phyloP scores from a whole-genome alignment of 2,113 vertebrate genomes.

The Azemiops feae region DNA sequence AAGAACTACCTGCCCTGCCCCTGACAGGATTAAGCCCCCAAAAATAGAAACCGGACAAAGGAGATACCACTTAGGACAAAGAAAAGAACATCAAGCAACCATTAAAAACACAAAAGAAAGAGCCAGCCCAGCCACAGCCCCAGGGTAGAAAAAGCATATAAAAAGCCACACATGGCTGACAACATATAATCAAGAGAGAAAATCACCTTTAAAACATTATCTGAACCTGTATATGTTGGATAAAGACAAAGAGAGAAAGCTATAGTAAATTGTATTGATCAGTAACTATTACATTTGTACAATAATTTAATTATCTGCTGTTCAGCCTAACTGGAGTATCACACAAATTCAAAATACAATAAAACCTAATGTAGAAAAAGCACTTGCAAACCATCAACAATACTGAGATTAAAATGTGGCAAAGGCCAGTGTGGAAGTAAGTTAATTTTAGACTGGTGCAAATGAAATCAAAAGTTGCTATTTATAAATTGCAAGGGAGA shows the following conservation, averaged over 20 bases:
- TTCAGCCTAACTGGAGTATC: background rate
- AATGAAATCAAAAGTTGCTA: background rate
- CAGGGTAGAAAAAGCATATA: too few species aligned
- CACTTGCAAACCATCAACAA: background rate
- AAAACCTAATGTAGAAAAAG: background rate
- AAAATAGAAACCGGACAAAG: too few species aligned
- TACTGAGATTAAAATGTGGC: background rate
- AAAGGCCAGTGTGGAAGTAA: background rate
- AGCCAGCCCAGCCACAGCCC: too few species aligned
- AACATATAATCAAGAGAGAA: background rate
- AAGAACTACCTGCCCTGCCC: too few species aligned
- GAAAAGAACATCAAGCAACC: too few species aligned
- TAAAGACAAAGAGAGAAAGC: background rate
- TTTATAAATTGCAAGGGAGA: background rate
- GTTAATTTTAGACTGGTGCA: background rate
- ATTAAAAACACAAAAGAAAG: too few species aligned
- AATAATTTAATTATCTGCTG: background rate
- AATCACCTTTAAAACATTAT: background rate
- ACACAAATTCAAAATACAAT: background rate
- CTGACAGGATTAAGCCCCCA: too few species aligned
- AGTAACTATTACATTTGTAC: background rate
- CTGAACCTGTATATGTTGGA: background rate
- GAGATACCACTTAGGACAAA: too few species aligned
- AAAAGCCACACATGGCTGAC: too few species aligned
- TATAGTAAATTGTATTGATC: background rate